phyloP scores from a whole-genome alignment of 2,888 invertebrate genomes.

The Notocelia uddmanniana region DNA sequence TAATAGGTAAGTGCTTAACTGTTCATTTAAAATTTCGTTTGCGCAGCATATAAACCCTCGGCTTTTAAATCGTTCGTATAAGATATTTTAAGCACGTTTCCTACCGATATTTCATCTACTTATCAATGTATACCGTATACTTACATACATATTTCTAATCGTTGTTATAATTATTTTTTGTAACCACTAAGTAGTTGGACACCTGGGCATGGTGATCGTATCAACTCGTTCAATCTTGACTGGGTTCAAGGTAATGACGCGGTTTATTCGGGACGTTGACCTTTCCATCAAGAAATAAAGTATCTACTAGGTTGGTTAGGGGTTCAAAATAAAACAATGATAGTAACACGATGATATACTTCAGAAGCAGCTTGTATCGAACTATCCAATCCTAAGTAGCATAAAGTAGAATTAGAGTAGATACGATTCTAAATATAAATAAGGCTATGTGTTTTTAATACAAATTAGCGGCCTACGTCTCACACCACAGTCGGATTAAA shows the following conservation, averaged over 20 bases:
- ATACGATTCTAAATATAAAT: background rate
- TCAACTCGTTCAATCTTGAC: constrained; percentile 22
- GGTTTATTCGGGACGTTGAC: constrained; percentile 30
- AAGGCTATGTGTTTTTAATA: too few species aligned
- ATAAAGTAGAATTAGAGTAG: background rate
- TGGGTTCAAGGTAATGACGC: constrained; percentile 42
- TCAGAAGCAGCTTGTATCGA: background rate
- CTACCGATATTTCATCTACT: background rate
- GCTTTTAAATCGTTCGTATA: too few species aligned
- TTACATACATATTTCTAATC: background rate
- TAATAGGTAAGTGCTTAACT: background rate
- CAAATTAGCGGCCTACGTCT: too few species aligned
- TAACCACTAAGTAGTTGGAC: constrained; percentile 31
- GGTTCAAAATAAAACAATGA: background rate
- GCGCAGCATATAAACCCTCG: background rate
- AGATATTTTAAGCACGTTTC: background rate
- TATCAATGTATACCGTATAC: too few species aligned
- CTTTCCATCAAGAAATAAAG: constrained; percentile 7
- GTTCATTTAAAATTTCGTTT: background rate
- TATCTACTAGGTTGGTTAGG: constrained; percentile 1
- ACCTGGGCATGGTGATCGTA: constrained; percentile 32
- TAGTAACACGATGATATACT: background rate
- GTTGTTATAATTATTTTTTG: constrained; percentile 8
- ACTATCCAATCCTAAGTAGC: background rate
- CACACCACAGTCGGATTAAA: too few species aligned